Evolutionary conservation across 2,888 invertebrate genomes (phyloP).

Genomic region (Operophtera brumata): DNA sequence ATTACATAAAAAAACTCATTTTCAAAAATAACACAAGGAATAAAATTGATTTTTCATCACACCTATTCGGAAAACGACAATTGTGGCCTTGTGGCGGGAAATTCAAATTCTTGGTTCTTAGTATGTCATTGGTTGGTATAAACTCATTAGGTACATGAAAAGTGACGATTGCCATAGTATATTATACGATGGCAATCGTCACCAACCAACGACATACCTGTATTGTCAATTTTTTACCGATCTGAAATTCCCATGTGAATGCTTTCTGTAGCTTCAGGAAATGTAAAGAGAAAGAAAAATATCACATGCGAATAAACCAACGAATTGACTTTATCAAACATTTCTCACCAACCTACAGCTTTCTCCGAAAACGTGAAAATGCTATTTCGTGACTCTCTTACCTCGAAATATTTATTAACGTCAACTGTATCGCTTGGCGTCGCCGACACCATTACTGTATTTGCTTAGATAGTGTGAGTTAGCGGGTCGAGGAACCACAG

Average conservation of each 20-base stretch:
- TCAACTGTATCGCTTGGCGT: constrained; percentile 43
- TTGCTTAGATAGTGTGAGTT: constrained; percentile 50
- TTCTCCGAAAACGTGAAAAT: constrained; percentile 24
- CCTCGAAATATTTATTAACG: constrained; percentile 34
- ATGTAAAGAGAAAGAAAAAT: background rate
- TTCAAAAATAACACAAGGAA: background rate
- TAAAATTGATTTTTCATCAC: no score
- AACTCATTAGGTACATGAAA: no score
- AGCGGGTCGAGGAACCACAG: constrained; percentile 25
- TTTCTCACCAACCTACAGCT: constrained; percentile 9
- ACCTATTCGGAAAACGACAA: no score
- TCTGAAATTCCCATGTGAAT: no score
- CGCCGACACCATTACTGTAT: constrained; percentile 56
- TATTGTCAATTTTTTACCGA: no score
- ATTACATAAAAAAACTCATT: background rate
- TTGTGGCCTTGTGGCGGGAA: no score
- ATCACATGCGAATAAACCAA: constrained; percentile 3
- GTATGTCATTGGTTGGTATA: no score
- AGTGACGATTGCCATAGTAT: no score
- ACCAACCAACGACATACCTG: no score
- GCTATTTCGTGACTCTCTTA: constrained; percentile 27
- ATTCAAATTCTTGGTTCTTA: no score
- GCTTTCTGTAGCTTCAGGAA: no score
- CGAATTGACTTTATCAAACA: constrained; percentile 13
- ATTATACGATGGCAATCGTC: no score